Percentiles rank a stretch among this genome's conserved stretches.
Conservation (phyloP, 2,113 vertebrate genomes). For the Marmota flaviventris region DNA sequence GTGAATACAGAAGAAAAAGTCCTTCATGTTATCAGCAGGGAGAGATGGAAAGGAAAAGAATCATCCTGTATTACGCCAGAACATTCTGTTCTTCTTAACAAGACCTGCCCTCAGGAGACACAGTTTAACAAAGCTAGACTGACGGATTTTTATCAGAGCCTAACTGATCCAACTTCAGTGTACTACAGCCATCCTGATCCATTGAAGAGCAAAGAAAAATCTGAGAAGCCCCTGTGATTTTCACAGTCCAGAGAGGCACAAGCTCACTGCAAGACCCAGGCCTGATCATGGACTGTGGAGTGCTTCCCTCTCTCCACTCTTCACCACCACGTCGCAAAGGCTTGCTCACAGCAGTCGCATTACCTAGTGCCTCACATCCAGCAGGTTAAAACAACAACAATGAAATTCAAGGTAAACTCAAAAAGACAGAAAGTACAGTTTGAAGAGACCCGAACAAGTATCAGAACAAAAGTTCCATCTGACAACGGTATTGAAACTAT, state of each 20-base stretch:
- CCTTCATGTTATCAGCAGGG: neutral
- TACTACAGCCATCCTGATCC: neutral
- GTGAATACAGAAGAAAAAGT: neutral
- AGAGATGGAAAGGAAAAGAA: neutral
- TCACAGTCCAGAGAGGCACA: neutral
- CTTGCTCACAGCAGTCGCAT: too few species aligned
- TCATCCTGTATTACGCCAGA: neutral
- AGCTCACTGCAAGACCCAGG: neutral
- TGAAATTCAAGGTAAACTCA: neutral
- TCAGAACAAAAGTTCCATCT: neutral
- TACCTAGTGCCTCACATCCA: neutral
- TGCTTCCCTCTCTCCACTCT: accelerated
- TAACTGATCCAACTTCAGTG: neutral
- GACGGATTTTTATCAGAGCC: neutral
- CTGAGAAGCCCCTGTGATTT: too few species aligned
- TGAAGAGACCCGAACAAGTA: neutral
- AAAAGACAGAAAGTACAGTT: neutral
- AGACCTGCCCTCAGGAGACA: neutral
- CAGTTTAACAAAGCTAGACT: neutral
- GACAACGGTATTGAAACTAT: neutral
- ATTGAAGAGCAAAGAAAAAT: too few species aligned
- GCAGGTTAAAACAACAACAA: too few species aligned
- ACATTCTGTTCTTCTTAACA: neutral
- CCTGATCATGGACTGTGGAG: too few species aligned
- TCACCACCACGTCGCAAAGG: neutral